These are phyloP conservation scores for Bombyx huttoni DNA, from an alignment of 2,888 invertebrate genomes.

Conservation along the genomic window DNA sequence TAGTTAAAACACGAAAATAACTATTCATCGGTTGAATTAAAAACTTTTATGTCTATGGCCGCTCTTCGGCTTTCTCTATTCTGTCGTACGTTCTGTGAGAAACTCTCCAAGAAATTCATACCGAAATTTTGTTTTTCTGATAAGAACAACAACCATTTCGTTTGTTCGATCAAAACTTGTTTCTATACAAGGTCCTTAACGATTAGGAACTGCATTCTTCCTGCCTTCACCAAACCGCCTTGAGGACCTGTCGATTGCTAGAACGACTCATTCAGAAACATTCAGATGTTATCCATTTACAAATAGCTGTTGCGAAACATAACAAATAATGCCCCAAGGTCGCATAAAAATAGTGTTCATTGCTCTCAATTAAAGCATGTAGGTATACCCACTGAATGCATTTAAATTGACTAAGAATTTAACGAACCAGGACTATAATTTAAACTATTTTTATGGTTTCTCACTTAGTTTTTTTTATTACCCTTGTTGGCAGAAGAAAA, in stretches of 20 bases:
- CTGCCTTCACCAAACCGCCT: slow-evolving; percentile 46
- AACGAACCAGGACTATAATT: too few relatives aligned
- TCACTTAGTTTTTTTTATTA: too few relatives aligned
- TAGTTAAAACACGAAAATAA: too few relatives aligned
- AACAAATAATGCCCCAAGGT: background rate
- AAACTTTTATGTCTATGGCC: too few relatives aligned
- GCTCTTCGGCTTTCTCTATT: too few relatives aligned
- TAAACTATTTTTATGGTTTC: too few relatives aligned
- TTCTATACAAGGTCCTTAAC: slow-evolving; percentile 18
- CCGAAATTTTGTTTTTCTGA: background rate
- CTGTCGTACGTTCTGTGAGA: too few relatives aligned
- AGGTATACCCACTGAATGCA: background rate
- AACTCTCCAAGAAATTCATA: too few relatives aligned
- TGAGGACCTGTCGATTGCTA: slow-evolving; percentile 31
- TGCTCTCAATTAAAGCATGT: background rate
- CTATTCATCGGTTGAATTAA: too few relatives aligned
- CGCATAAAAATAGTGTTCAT: background rate
- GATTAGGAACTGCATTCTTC: slow-evolving; percentile 42
- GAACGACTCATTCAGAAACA: slow-evolving; percentile 17
- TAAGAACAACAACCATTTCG: background rate
- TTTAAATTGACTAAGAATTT: too few relatives aligned
- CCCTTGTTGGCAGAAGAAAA: too few relatives aligned
- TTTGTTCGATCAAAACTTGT: background rate
- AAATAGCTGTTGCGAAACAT: background rate
- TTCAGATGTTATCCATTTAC: slow-evolving; percentile 9